Evolutionary conservation across 2,797 vertebrate species (phyloP).

Genomic region (Siniperca obscura): DNA sequence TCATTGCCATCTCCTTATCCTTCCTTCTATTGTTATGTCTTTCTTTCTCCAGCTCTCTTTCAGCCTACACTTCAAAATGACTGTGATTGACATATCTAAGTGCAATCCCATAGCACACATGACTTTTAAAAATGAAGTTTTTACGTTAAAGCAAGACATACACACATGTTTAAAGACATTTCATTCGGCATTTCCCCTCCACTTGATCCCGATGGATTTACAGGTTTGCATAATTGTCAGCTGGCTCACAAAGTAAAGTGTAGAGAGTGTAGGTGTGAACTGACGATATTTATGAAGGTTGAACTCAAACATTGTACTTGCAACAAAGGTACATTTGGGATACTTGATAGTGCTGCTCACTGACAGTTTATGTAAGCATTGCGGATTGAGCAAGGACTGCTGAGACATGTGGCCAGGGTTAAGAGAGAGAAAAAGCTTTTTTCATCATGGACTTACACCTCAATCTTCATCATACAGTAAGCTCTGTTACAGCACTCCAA

Average conservation of each 20-base stretch:
- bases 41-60: slow-evolving; percentile 48
- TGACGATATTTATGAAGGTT: slow-evolving; percentile 50
- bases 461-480: slow-evolving; percentile 47
- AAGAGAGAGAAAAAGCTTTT: slow-evolving; percentile 8
- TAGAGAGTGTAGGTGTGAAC: slow-evolving; percentile 36
- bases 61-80: slow-evolving; percentile 57
- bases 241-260: slow-evolving; percentile 50
- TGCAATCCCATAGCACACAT: slow-evolving; percentile 60
- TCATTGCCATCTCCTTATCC: slow-evolving; percentile 29
- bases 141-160: slow-evolving; percentile 60
- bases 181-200: slow-evolving; percentile 51
- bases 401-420: slow-evolving; percentile 31
- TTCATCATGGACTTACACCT: slow-evolving; percentile 34
- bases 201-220: slow-evolving; percentile 64
- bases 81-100: slow-evolving; percentile 69
- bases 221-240: slow-evolving; percentile 62
- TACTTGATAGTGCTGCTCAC: slow-evolving; percentile 27
- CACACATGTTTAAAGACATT: slow-evolving; percentile 54
- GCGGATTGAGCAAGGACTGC: slow-evolving; percentile 28
- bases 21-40: slow-evolving; percentile 2
- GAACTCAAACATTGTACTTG: slow-evolving; percentile 46
- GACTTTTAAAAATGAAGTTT: slow-evolving; percentile 54
- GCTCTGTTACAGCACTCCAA: slow-evolving; percentile 16
- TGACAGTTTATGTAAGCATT: slow-evolving; percentile 34
- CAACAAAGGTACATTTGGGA: slow-evolving; percentile 46